These are phyloP conservation scores for Hippasteria phrygiana DNA, from an alignment of 53 echinoderm and acorn worm species.

Conservation along the genomic window DNA sequence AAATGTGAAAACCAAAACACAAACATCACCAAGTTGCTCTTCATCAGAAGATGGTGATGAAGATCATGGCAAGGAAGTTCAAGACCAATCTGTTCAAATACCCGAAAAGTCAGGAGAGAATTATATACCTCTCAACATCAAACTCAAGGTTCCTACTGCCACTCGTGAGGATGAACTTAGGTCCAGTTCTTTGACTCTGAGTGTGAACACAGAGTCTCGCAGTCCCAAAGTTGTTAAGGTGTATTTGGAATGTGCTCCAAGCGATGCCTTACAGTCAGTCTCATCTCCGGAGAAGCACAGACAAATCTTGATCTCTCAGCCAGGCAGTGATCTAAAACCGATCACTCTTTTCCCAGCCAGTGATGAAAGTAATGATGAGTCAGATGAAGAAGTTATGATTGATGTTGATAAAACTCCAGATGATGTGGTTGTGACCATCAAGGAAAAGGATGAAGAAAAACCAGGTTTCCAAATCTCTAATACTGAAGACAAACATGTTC, in stretches of 20 bases:
- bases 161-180: constrained; percentile 43
- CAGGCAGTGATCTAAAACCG: constrained; percentile 34
- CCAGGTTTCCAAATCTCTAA: neutral
- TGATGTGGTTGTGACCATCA: constrained; percentile 20
- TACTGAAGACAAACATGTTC: neutral
- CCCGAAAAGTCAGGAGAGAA: constrained; percentile 10
- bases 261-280: constrained; percentile 39
- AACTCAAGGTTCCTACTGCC: constrained; percentile 50
- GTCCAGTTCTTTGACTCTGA: constrained; percentile 71
- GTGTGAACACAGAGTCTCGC: constrained; percentile 78
- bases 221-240: constrained; percentile 82
- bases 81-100: neutral
- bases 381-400: neutral
- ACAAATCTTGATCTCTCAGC: constrained; percentile 35
- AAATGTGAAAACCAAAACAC: constrained; percentile 21
- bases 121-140: constrained; percentile 55
- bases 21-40: constrained; percentile 48
- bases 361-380: constrained; percentile 43
- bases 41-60: constrained; percentile 45
- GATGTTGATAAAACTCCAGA: constrained; percentile 14
- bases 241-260: constrained; percentile 76
- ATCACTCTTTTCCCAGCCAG: constrained; percentile 33
- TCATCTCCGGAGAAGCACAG: constrained; percentile 52
- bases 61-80: neutral
- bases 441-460: constrained; percentile 14